Conservation (phyloP, 2,113 vertebrate genomes). For the Phalacrocorax brasilianus region DNA sequence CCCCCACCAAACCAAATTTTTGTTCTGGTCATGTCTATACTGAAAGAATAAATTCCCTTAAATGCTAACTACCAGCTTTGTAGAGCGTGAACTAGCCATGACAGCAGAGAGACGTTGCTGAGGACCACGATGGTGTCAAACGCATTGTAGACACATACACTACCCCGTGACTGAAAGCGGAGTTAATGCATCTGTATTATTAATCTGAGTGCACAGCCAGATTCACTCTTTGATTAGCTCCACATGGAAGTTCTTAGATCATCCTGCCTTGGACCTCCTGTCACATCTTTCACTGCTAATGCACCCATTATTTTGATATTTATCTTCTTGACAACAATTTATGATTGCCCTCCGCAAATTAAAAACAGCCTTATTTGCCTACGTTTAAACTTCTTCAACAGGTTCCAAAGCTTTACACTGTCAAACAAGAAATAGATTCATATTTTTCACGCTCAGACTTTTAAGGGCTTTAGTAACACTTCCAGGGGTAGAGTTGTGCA, state of each 20-base stretch:
- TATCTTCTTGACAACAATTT: neutral
- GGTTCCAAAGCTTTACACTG: neutral
- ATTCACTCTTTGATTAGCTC: neutral
- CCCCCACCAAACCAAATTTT: neutral
- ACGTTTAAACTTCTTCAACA: neutral
- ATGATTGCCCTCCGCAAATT: neutral
- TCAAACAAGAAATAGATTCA: neutral
- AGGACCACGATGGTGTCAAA: neutral
- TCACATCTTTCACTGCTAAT: conserved; percentile 8
- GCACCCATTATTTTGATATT: neutral
- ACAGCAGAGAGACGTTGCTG: neutral
- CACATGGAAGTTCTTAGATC: neutral
- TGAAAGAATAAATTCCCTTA: neutral
- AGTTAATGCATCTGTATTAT: neutral
- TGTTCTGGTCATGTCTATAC: neutral
- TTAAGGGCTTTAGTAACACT: neutral
- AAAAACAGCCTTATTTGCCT: neutral
- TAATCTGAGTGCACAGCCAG: neutral
- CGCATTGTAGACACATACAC: neutral
- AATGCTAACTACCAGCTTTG: neutral
- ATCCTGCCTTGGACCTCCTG: neutral
- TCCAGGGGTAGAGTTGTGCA: neutral
- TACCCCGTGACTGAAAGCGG: neutral
- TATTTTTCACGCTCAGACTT: neutral
- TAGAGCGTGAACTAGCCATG: neutral